These are phyloP conservation scores for Sclerodermus sp. DNA, from an alignment of 2,888 invertebrate species.

Conservation along the genomic window DNA sequence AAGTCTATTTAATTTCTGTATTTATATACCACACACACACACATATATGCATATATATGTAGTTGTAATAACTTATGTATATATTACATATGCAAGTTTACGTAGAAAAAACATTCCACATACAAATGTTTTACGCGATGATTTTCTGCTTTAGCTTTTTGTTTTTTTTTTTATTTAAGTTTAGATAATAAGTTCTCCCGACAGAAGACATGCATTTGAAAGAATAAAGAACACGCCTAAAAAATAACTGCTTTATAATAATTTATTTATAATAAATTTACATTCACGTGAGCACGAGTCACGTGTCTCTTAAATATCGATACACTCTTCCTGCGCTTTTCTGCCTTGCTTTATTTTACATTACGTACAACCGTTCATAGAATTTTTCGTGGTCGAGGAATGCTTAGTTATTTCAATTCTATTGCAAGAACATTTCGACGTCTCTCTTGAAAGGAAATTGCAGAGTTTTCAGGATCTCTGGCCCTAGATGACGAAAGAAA, in stretches of 20 bases:
- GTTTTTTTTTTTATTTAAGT: too few species aligned
- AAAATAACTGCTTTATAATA: conserved; percentile 47
- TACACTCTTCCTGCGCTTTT: conserved; percentile 37
- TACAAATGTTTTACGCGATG: conserved; percentile 11
- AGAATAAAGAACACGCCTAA: too few species aligned
- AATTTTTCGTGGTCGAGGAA: conserved; percentile 43
- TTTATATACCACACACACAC: conserved; percentile 29
- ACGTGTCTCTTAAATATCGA: conserved; percentile 39
- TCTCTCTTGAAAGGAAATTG: conserved; percentile 4
- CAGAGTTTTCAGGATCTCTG: background rate
- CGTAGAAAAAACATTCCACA: conserved; percentile 47
- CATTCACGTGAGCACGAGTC: conserved; percentile 30
- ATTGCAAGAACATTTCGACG: conserved; percentile 16
- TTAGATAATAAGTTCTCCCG: too few species aligned
- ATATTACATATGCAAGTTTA: conserved; percentile 32
- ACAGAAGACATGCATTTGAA: too few species aligned
- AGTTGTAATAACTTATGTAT: conserved; percentile 26
- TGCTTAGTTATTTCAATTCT: conserved; percentile 29
- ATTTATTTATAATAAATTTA: conserved; percentile 56
- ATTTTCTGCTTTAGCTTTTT: too few species aligned
- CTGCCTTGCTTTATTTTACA: conserved; percentile 43
- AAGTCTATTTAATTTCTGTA: conserved; percentile 36
- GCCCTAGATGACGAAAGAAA: background rate
- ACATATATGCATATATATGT: too few species aligned
- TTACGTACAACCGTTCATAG: conserved; percentile 48